Percentiles rank a stretch among this genome's conserved stretches.
These are phyloP conservation scores for Tokudaia muenninki DNA, from an alignment of 2,797 vertebrate genomes.

Conservation along the genomic window DNA sequence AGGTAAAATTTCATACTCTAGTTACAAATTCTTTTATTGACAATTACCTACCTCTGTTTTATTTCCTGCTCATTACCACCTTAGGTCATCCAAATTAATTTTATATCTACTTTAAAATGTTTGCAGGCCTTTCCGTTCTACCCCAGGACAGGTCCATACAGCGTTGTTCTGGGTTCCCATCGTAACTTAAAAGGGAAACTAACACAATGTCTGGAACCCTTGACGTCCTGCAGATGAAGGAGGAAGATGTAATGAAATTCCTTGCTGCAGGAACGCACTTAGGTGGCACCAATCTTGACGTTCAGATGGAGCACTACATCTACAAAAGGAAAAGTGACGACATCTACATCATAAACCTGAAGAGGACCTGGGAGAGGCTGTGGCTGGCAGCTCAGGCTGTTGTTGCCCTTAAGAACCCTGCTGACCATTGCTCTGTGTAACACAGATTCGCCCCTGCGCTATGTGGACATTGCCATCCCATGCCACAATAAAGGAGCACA, in stretches of 20 bases:
- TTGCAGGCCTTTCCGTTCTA: neutral
- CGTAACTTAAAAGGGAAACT: too few relatives aligned
- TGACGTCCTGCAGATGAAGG: too few relatives aligned
- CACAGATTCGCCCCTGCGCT: too few relatives aligned
- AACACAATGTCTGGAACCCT: too few relatives aligned
- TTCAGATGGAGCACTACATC: neutral
- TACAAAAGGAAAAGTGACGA: neutral
- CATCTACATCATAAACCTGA: neutral
- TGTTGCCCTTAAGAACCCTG: too few relatives aligned
- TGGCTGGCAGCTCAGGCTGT: too few relatives aligned
- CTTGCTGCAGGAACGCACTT: neutral
- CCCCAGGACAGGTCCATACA: too few relatives aligned
- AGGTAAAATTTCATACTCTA: constrained; percentile 74
- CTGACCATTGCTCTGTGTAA: too few relatives aligned
- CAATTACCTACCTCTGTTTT: neutral
- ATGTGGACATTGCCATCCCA: too few relatives aligned
- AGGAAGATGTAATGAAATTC: neutral
- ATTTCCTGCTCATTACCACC: neutral
- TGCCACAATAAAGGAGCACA: too few relatives aligned
- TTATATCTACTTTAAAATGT: constrained; percentile 62
- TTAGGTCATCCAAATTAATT: constrained; percentile 81
- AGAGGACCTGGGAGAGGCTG: too few relatives aligned
- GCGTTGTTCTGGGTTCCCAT: too few relatives aligned
- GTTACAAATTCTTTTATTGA: constrained; percentile 61
- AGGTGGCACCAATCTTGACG: neutral